Conservation (phyloP, 2,888 invertebrate genomes). For the Drosophila longiperda region DNA sequence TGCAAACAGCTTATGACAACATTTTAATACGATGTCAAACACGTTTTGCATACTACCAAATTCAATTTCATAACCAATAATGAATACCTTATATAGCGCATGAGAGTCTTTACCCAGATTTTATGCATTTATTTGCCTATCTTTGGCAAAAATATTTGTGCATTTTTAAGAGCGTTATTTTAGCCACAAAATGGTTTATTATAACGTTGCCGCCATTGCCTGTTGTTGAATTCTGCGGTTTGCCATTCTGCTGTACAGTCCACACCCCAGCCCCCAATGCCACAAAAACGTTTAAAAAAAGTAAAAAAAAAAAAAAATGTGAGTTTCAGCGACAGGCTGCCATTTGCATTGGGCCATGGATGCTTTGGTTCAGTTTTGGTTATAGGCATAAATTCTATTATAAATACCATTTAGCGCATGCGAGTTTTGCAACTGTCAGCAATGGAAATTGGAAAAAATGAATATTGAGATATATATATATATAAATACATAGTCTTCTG, state of each 20-base stretch:
- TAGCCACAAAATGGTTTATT: slow-evolving; percentile 75
- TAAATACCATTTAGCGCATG: slow-evolving; percentile 73
- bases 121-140: slow-evolving; percentile 38
- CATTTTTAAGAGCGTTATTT: slow-evolving; percentile 17
- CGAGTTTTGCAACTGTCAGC: slow-evolving; percentile 76
- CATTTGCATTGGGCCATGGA: slow-evolving; percentile 68
- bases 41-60: slow-evolving; percentile 58
- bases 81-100: slow-evolving; percentile 45
- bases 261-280: neutral
- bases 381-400: slow-evolving; percentile 77
- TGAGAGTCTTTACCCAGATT: slow-evolving; percentile 20
- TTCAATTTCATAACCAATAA: slow-evolving; percentile 67
- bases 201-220: slow-evolving; percentile 56
- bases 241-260: neutral
- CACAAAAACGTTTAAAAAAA: neutral
- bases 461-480: slow-evolving; percentile 18
- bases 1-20: slow-evolving; percentile 63
- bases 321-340: slow-evolving; percentile 62
- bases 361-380: slow-evolving; percentile 18
- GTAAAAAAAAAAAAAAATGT: slow-evolving; percentile 42
- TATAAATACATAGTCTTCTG: slow-evolving; percentile 2
- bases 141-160: slow-evolving; percentile 33
- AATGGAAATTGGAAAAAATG: slow-evolving; percentile 67
- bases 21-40: slow-evolving; percentile 77
- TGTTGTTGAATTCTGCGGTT: slow-evolving; percentile 69